phyloP scores from a whole-genome alignment of 2,113 vertebrate genomes.

The Phylloscopus whistleri region DNA sequence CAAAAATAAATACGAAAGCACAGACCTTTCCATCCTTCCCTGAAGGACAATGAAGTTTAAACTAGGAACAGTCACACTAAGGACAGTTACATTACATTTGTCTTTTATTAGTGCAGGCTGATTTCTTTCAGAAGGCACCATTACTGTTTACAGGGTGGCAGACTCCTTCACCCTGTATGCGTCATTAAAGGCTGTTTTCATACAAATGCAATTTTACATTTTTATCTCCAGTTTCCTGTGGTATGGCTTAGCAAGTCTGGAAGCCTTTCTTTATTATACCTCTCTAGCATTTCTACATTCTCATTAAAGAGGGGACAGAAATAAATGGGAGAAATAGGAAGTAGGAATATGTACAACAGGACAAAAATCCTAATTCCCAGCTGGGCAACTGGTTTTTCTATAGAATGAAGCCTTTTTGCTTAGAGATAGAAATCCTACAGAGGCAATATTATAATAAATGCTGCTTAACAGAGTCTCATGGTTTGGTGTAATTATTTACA shows the following conservation, averaged over 20 bases:
- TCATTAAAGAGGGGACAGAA: neutral
- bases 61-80: neutral
- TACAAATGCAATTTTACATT: neutral
- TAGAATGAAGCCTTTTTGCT: neutral
- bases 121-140: neutral
- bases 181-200: neutral
- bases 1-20: conserved; percentile 46
- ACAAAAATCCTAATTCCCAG: neutral
- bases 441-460: neutral
- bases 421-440: neutral
- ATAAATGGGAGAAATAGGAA: neutral
- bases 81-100: neutral
- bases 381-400: neutral
- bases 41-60: conserved; percentile 24
- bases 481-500: neutral
- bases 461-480: neutral
- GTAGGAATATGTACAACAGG: neutral
- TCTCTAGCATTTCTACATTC: neutral
- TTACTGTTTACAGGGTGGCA: neutral
- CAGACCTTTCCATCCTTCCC: conserved; percentile 16
- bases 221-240: neutral
- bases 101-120: neutral
- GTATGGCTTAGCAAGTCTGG: neutral
- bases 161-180: neutral
- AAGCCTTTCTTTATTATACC: neutral